phyloP scores from a whole-genome alignment of 2,888 invertebrate genomes.

The Trisateles emortualis region DNA sequence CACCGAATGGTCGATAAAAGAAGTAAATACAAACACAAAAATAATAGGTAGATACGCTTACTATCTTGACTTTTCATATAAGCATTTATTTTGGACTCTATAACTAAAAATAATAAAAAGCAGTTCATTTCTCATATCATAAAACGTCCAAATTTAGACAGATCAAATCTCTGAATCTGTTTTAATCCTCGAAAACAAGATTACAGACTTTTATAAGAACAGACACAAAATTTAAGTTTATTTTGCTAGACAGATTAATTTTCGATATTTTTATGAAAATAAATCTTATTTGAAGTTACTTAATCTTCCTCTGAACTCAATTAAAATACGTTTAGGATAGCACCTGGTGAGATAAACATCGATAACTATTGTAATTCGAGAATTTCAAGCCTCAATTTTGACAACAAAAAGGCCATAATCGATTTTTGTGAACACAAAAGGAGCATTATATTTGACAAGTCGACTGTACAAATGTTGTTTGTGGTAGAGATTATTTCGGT shows the following conservation, averaged over 20 bases:
- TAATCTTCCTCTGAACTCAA: conserved; percentile 68
- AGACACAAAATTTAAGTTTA: conserved; percentile 21
- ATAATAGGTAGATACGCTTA: no score
- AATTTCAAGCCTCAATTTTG: conserved; percentile 85
- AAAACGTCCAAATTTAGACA: neutral
- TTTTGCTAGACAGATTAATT: conserved; percentile 23
- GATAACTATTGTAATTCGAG: conserved; percentile 83
- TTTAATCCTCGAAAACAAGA: neutral
- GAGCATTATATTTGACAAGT: conserved; percentile 85
- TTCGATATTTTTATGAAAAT: neutral
- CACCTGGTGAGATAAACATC: conserved; percentile 85
- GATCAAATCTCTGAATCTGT: neutral
- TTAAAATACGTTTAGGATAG: conserved; percentile 81
- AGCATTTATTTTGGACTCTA: neutral
- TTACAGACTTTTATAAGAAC: neutral
- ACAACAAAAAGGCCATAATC: conserved; percentile 87
- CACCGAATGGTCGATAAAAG: no score
- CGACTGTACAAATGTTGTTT: conserved; percentile 84
- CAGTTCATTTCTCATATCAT: neutral
- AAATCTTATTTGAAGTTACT: conserved; percentile 24
- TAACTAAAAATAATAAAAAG: neutral
- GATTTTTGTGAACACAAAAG: conserved; percentile 82
- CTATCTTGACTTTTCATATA: no score
- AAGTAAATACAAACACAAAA: no score
- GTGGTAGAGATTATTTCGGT: conserved; percentile 86